Evolutionary conservation across 2,888 invertebrate genomes (phyloP).

Genomic region (Drosophila acutilabella): DNA sequence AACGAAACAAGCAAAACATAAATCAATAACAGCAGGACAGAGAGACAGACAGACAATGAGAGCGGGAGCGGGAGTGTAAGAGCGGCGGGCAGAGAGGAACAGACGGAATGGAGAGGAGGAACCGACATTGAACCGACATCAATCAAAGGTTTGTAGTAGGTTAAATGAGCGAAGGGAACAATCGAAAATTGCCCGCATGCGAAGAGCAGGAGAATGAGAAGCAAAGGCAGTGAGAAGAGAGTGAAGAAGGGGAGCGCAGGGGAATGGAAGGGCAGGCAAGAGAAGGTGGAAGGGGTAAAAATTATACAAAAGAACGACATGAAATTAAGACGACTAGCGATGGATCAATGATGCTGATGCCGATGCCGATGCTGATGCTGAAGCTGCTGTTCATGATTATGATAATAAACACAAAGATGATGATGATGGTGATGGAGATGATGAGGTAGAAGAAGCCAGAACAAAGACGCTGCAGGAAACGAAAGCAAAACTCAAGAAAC

Average conservation of each 20-base stretch:
- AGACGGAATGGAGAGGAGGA: constrained; percentile 15
- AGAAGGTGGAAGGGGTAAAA: constrained; percentile 17
- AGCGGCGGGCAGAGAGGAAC: background rate
- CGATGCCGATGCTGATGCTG: constrained; percentile 4
- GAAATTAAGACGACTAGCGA: constrained; percentile 73
- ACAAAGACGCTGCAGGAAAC: constrained; percentile 61
- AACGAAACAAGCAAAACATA: constrained; percentile 62
- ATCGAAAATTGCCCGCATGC: constrained; percentile 64
- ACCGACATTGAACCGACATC: constrained; percentile 64
- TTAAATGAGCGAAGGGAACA: constrained; percentile 53
- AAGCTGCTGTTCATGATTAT: constrained; percentile 25
- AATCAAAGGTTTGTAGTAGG: constrained; percentile 63
- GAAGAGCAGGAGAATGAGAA: constrained; percentile 7
- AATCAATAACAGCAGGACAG: constrained; percentile 64
- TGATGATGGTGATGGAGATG: constrained; percentile 11
- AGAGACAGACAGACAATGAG: background rate
- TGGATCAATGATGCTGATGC: constrained; percentile 65
- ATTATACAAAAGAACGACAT: constrained; percentile 64
- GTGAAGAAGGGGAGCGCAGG: background rate
- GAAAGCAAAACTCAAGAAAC: constrained; percentile 22
- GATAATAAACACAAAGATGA: constrained; percentile 16
- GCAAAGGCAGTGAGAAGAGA: background rate
- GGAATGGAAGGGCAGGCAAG: constrained; percentile 12
- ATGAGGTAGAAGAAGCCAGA: constrained; percentile 55
- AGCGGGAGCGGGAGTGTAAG: no score